Percentiles rank a stretch among this genome's conserved stretches.
Conservation (phyloP, 1,140 invertebrate species). For the Lasioglossum albipes region DNA sequence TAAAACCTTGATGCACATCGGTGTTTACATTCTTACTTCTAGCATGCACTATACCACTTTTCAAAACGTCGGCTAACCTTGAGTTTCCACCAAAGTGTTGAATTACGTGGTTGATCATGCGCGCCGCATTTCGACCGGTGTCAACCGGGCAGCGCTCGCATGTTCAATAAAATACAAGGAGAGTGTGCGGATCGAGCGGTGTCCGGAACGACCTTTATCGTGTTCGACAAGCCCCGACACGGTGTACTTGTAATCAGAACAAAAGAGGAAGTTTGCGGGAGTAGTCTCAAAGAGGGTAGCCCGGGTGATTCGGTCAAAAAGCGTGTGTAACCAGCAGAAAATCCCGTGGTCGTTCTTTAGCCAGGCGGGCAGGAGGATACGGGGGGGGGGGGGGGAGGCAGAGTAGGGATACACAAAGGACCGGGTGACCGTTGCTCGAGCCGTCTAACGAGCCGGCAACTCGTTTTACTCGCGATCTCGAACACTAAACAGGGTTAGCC, state of each 20-base stretch:
- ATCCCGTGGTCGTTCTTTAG: not conserved
- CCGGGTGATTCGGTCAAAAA: not conserved
- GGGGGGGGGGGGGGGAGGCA: too few species aligned
- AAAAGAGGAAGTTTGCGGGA: not conserved
- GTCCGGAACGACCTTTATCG: not conserved
- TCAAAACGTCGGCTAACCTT: too few species aligned
- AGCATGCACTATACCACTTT: too few species aligned
- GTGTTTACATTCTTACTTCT: too few species aligned
- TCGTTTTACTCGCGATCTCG: constrained; percentile 65
- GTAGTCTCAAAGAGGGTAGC: not conserved
- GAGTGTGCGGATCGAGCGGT: too few species aligned
- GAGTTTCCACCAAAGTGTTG: too few species aligned
- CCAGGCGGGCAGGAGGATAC: not conserved
- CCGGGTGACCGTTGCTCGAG: constrained; percentile 4
- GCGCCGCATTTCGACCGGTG: too few species aligned
- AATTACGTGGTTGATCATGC: too few species aligned
- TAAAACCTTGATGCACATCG: too few species aligned
- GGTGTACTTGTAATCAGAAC: not conserved
- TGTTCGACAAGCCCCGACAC: not conserved
- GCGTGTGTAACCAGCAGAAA: constrained; percentile 16
- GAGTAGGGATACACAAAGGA: not conserved
- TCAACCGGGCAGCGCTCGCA: too few species aligned
- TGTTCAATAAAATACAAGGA: too few species aligned
- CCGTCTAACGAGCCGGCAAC: constrained; percentile 61
- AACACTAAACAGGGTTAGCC: constrained; percentile 57